Percentiles rank a stretch among this genome's conserved stretches.
Conservation (phyloP, 2,888 invertebrate species). For the Drosophila mulleri region DNA sequence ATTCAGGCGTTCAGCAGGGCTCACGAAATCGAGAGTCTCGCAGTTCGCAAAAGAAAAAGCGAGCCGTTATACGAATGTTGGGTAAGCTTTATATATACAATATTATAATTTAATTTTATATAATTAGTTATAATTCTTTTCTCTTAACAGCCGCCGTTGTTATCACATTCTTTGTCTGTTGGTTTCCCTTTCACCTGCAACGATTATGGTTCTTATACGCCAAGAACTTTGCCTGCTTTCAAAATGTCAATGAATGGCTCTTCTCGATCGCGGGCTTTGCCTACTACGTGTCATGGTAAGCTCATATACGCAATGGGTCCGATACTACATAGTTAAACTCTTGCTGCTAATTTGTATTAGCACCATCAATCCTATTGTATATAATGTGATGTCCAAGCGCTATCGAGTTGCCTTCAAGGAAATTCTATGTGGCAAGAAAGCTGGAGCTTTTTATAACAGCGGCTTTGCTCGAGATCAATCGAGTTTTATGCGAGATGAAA, state of each 20-base stretch:
- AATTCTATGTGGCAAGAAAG: constrained; percentile 88
- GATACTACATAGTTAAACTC: background rate
- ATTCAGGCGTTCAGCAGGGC: constrained; percentile 86
- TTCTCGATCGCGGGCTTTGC: constrained; percentile 92
- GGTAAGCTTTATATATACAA: constrained; percentile 86
- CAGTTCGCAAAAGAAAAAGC: constrained; percentile 90
- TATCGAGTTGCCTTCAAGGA: constrained; percentile 92
- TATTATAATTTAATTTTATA: background rate
- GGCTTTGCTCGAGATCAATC: constrained; percentile 87
- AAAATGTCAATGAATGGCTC: constrained; percentile 91
- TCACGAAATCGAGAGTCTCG: constrained; percentile 90
- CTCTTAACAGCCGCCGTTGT: constrained; percentile 92
- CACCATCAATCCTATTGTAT: constrained; percentile 94
- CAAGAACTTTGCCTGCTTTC: constrained; percentile 87
- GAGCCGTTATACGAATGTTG: constrained; percentile 92
- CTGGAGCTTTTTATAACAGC: constrained; percentile 84
- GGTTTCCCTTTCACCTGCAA: constrained; percentile 98
- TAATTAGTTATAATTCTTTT: background rate
- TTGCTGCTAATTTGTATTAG: constrained; percentile 81
- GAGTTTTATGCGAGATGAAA: constrained; percentile 87
- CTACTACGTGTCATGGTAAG: constrained; percentile 90
- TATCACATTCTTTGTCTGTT: constrained; percentile 96
- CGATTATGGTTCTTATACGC: constrained; percentile 93
- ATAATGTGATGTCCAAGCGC: constrained; percentile 92
- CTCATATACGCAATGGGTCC: background rate